Conservation (phyloP, 2,888 invertebrate genomes). For the Andrena flavipes region DNA sequence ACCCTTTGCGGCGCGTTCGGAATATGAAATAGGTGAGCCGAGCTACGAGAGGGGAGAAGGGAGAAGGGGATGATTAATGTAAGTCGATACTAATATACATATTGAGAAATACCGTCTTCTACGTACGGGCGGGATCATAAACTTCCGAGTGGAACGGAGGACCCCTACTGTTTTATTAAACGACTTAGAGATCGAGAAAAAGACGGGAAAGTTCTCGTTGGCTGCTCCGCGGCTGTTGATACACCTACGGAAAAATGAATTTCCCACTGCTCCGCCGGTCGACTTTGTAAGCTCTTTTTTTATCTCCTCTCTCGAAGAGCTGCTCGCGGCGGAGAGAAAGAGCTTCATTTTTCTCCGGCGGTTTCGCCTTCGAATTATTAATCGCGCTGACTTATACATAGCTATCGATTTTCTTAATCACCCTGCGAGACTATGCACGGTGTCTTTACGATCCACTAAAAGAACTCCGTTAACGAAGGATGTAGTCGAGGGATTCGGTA, state of each 20-base stretch:
- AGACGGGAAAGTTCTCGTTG: neutral
- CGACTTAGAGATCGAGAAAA: neutral
- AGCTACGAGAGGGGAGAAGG: neutral
- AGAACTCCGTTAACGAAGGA: too few species aligned
- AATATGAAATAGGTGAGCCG: slow-evolving; percentile 33
- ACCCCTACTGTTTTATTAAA: neutral
- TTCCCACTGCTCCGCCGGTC: neutral
- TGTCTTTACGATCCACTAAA: neutral
- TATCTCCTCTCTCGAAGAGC: neutral
- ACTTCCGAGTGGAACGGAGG: neutral
- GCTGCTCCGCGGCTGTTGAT: neutral
- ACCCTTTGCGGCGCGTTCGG: neutral
- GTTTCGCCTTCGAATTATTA: slow-evolving; percentile 5
- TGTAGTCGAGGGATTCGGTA: too few species aligned
- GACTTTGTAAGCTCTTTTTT: neutral
- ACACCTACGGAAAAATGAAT: neutral
- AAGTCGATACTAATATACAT: slow-evolving; percentile 22
- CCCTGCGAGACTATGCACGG: neutral
- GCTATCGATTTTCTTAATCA: neutral
- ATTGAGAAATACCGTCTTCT: neutral
- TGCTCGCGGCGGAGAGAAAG: neutral
- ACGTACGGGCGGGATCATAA: neutral
- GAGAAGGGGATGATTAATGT: slow-evolving; percentile 29
- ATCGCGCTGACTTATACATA: neutral
- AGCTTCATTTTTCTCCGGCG: slow-evolving; percentile 6